phyloP scores from a whole-genome alignment of 2,113 vertebrate genomes.

The Nothocercus julius region DNA sequence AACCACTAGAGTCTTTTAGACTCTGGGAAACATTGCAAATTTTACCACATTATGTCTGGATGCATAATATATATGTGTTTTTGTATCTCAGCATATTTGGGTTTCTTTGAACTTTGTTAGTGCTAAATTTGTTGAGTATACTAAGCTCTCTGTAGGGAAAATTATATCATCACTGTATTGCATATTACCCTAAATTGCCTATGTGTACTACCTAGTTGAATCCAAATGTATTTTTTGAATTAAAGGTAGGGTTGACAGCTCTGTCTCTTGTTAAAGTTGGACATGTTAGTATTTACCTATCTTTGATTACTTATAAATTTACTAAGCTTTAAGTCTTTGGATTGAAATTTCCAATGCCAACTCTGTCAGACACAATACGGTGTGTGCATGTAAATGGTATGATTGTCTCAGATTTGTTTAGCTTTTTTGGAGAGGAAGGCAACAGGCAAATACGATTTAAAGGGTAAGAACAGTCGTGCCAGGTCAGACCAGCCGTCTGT shows the following conservation, averaged over 20 bases:
- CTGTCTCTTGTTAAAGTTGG: not conserved
- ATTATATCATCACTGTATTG: not conserved
- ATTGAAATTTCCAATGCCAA: not conserved
- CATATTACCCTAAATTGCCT: not conserved
- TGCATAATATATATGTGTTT: not conserved
- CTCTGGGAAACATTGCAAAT: not conserved
- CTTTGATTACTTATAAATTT: not conserved
- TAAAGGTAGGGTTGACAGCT: not conserved
- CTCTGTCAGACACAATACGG: not conserved
- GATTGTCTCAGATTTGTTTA: not conserved
- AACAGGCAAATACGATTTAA: slow-evolving; percentile 27
- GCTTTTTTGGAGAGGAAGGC: not conserved
- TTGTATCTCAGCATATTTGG: not conserved
- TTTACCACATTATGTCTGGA: not conserved
- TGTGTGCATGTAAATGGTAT: not conserved
- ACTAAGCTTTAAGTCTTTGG: not conserved
- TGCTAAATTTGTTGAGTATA: not conserved
- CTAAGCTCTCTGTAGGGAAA: not conserved
- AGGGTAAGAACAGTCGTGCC: slow-evolving; percentile 40
- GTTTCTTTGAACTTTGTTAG: slow-evolving; percentile 11
- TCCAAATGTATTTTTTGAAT: not conserved
- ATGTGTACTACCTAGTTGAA: not conserved
- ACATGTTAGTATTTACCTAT: not conserved
- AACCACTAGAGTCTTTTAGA: slow-evolving; percentile 6
- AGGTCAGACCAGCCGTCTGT: slow-evolving; percentile 18